Percentiles rank a stretch among this genome's conserved stretches.
Conservation (phyloP, 2,888 invertebrate genomes). For the Torymus aiolomorphi region DNA sequence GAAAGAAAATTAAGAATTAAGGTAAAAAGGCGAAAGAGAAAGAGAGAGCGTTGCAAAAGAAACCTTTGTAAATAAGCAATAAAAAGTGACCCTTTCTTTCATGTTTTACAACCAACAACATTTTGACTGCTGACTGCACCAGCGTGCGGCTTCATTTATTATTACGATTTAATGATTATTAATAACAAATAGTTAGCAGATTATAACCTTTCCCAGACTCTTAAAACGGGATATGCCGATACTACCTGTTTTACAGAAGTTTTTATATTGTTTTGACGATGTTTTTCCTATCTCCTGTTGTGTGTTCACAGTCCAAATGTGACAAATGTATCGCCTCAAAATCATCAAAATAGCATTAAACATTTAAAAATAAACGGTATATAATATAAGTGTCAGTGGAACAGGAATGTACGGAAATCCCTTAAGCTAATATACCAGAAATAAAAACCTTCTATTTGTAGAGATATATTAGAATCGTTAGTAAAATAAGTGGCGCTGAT, state of each 20-base stretch:
- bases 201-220: slow-evolving; percentile 40
- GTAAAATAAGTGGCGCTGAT: slow-evolving; percentile 50
- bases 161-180: slow-evolving; percentile 53
- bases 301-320: slow-evolving; percentile 11
- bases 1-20: slow-evolving; percentile 43
- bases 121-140: slow-evolving; percentile 56
- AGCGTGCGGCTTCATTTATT: slow-evolving; percentile 49
- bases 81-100: slow-evolving; percentile 46
- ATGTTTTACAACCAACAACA: slow-evolving; percentile 47
- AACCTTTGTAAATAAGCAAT: slow-evolving; percentile 56
- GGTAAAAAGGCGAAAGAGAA: slow-evolving; percentile 13
- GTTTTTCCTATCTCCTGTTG: slow-evolving; percentile 26
- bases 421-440: slow-evolving; percentile 47
- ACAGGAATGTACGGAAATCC: slow-evolving; percentile 49
- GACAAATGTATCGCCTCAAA: slow-evolving; percentile 29
- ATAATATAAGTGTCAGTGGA: slow-evolving; percentile 47
- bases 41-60: slow-evolving; percentile 48
- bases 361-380: slow-evolving; percentile 37
- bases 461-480: slow-evolving; percentile 50
- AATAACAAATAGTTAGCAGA: slow-evolving; percentile 52
- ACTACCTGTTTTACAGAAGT: slow-evolving; percentile 48
- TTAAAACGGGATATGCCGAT: slow-evolving; percentile 40
- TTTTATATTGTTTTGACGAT: slow-evolving; percentile 2
- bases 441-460: slow-evolving; percentile 53
- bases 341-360: slow-evolving; percentile 30